Evolutionary conservation across 2,797 vertebrate genomes (phyloP).

Genomic region (Babyrousa celebensis): DNA sequence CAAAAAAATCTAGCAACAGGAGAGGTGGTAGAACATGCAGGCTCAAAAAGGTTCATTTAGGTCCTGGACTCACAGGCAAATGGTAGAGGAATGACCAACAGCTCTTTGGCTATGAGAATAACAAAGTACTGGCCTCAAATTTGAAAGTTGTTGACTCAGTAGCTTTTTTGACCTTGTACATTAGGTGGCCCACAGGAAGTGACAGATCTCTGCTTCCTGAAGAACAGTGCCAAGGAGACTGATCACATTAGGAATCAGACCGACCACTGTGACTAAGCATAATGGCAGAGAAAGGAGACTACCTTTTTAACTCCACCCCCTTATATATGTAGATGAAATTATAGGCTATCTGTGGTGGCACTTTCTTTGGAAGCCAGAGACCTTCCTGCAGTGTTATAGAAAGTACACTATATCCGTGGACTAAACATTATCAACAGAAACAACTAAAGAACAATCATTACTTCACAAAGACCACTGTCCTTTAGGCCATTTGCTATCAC

Average conservation of each 20-base stretch:
- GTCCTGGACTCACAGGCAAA: background rate
- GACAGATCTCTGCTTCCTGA: background rate
- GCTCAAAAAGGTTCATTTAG: background rate
- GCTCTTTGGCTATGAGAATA: background rate
- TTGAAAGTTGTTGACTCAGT: background rate
- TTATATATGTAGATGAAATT: background rate
- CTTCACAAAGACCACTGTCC: background rate
- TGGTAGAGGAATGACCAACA: background rate
- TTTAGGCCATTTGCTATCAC: background rate
- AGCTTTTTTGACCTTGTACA: background rate
- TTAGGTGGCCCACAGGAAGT: background rate
- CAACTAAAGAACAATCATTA: background rate
- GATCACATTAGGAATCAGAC: background rate
- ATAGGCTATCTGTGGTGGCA: rapidly evolving
- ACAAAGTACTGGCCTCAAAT: background rate
- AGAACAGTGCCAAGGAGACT: background rate
- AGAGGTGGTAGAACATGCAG: background rate
- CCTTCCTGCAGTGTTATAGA: background rate
- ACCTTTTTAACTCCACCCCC: background rate
- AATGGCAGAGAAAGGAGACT: background rate
- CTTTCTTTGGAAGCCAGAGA: background rate
- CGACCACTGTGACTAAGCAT: background rate
- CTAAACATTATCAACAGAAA: background rate
- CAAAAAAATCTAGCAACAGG: background rate
- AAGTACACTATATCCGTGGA: rapidly evolving